phyloP scores from a whole-genome alignment of 2,113 vertebrate genomes.

The Ibidorhyncha struthersii region DNA sequence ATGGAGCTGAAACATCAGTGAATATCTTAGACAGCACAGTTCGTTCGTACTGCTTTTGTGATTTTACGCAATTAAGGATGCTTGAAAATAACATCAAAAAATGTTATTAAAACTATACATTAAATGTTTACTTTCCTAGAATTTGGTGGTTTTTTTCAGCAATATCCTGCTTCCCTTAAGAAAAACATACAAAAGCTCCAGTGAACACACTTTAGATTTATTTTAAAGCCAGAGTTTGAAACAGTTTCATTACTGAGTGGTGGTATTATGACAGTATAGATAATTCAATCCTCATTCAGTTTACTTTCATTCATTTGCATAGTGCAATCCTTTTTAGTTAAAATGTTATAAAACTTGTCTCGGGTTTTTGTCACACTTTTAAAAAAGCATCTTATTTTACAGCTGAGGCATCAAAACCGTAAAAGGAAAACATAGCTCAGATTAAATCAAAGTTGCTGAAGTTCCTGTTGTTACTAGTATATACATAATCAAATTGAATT shows the following conservation, averaged over 20 bases:
- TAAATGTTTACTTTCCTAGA: neutral
- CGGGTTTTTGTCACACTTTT: constrained; percentile 21
- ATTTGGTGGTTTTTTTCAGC: neutral
- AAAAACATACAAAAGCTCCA: neutral
- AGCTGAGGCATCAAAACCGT: neutral
- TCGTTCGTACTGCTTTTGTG: neutral
- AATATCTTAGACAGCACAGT: neutral
- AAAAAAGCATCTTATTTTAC: constrained; percentile 24
- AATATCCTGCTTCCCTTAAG: neutral
- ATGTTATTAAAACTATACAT: neutral
- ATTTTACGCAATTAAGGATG: neutral
- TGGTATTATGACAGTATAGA: neutral
- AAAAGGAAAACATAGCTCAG: neutral
- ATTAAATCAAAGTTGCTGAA: constrained; percentile 18
- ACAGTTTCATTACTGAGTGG: constrained; percentile 6
- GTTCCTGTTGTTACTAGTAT: neutral
- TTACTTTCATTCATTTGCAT: constrained; percentile 40
- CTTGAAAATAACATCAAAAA: neutral
- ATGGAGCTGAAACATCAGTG: neutral
- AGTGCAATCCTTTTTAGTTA: constrained; percentile 27
- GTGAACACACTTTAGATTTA: neutral
- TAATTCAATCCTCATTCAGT: constrained; percentile 38
- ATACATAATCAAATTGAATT: neutral
- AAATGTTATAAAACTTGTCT: constrained; percentile 41
- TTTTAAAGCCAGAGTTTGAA: constrained; percentile 22